These are phyloP conservation scores for Drosophila stalkeri DNA, from an alignment of 2,888 invertebrate species.

Conservation along the genomic window DNA sequence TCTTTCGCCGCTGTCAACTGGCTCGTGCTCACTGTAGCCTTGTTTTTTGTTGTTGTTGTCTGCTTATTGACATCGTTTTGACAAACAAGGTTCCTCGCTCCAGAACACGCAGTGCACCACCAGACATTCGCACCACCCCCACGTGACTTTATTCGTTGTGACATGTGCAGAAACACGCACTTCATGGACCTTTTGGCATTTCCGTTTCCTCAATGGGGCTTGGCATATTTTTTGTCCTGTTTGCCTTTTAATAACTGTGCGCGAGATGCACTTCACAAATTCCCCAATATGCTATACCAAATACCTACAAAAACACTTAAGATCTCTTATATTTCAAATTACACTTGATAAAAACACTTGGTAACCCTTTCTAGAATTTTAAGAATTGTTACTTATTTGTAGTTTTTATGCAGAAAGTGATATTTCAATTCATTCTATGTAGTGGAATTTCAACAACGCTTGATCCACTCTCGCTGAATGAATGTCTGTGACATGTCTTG, in stretches of 20 bases:
- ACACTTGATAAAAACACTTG: not conserved
- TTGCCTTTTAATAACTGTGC: conserved; percentile 71
- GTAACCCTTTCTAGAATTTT: not conserved
- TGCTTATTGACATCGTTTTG: conserved; percentile 79
- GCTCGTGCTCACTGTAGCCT: conserved; percentile 39
- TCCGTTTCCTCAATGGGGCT: conserved; percentile 61
- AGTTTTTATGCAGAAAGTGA: not conserved
- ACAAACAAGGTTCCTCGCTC: conserved; percentile 54
- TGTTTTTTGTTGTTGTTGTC: conserved; percentile 34
- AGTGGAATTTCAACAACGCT: conserved; percentile 1
- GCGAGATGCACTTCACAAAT: conserved; percentile 38
- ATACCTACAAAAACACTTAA: not conserved
- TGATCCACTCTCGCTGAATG: conserved; percentile 20
- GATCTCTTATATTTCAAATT: not conserved
- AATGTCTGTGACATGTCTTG: conserved; percentile 28
- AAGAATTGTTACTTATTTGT: not conserved
- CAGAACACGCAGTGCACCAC: conserved; percentile 4
- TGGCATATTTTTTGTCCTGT: conserved; percentile 59
- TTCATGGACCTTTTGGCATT: conserved; percentile 74
- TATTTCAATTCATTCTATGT: not conserved
- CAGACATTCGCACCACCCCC: conserved; percentile 6
- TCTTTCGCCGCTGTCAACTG: conserved; percentile 17
- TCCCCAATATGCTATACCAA: not conserved
- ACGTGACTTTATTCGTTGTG: conserved; percentile 38
- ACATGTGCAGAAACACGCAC: conserved; percentile 69